phyloP scores from a whole-genome alignment of 2,888 invertebrate genomes.

The Rhamnusium bicolor region DNA sequence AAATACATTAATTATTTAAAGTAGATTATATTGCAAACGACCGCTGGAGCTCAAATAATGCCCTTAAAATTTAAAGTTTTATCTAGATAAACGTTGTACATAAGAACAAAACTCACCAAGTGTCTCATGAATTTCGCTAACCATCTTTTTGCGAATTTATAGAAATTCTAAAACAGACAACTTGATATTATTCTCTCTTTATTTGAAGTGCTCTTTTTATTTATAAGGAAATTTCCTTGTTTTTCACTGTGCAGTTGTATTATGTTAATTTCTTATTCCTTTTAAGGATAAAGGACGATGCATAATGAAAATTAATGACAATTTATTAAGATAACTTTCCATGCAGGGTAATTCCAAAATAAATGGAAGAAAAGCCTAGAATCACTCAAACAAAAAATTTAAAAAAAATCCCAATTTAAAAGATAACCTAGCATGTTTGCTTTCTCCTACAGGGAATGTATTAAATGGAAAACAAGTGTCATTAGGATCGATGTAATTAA shows the following conservation, averaged over 20 bases:
- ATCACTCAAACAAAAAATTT: no score
- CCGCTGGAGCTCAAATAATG: not conserved
- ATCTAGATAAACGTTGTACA: not conserved
- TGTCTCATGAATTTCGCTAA: not conserved
- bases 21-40: not conserved
- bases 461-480: no score
- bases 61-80: not conserved
- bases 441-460: no score
- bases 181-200: not conserved
- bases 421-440: no score
- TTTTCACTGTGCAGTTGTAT: not conserved
- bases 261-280: not conserved
- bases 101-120: not conserved
- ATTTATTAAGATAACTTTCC: no score
- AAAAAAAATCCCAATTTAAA: no score
- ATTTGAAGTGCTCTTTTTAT: not conserved
- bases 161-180: conserved; percentile 3
- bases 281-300: not conserved
- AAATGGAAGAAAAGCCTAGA: no score
- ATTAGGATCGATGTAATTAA: no score
- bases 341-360: no score
- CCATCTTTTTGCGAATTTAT: conserved; percentile 5
- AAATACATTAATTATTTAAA: not conserved
- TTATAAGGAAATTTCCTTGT: not conserved
- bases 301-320: not conserved